Evolutionary conservation across 2,797 vertebrate genomes (phyloP).

Genomic region (Diplodus sargus): DNA sequence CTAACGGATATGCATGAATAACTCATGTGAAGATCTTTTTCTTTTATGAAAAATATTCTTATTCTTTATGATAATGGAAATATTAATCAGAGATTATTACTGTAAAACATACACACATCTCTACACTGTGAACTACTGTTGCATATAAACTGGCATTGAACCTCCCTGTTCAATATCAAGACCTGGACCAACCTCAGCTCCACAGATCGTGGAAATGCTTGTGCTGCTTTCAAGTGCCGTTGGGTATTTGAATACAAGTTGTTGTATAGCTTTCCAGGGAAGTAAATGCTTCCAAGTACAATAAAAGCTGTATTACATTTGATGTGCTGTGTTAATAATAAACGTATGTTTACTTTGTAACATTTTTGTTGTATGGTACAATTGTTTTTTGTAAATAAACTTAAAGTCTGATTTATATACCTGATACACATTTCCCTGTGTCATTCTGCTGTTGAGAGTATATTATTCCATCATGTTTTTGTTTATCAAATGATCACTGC

Average conservation of each 20-base stretch:
- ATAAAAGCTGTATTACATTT: neutral
- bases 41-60: neutral
- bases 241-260: neutral
- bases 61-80: neutral
- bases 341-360: slow-evolving; percentile 11
- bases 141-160: neutral
- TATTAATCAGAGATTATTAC: neutral
- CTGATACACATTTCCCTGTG: neutral
- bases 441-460: too few relatives aligned
- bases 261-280: neutral
- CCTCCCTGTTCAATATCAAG: neutral
- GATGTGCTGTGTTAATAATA: neutral
- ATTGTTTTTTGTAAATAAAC: slow-evolving; percentile 14
- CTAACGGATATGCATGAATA: neutral
- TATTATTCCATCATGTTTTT: too few relatives aligned
- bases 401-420: neutral
- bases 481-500: neutral
- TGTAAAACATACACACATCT: slow-evolving; percentile 24
- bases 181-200: slow-evolving; percentile 29
- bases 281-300: neutral
- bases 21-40: neutral
- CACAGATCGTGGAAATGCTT: neutral
- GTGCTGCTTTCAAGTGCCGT: slow-evolving; percentile 52
- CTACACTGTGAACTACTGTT: slow-evolving; percentile 38
- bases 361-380: neutral